Percentiles rank a stretch among this genome's conserved stretches.
Conservation (phyloP, 2,797 vertebrate species). For the Coracias cyanogaster region DNA sequence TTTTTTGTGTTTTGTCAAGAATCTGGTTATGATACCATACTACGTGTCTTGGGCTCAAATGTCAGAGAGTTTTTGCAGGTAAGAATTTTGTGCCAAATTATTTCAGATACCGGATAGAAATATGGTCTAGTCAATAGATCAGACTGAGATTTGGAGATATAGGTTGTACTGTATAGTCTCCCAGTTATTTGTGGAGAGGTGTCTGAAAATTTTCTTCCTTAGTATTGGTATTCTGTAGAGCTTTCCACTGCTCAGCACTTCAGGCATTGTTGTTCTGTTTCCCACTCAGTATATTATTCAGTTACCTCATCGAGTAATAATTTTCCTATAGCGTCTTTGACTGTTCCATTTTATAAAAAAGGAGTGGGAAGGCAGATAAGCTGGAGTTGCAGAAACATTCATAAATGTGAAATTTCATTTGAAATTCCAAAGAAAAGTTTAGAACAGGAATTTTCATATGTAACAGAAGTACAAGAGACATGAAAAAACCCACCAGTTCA, state of each 20-base stretch:
- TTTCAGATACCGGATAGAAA: background rate
- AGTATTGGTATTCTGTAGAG: background rate
- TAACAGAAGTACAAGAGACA: background rate
- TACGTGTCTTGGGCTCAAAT: conserved; percentile 95
- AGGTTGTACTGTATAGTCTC: background rate
- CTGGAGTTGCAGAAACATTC: background rate
- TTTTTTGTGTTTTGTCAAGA: conserved; percentile 99
- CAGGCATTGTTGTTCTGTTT: background rate
- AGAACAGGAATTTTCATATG: background rate
- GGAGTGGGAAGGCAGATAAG: background rate
- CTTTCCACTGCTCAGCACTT: background rate
- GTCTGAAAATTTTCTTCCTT: background rate
- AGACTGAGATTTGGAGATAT: background rate
- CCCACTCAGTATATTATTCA: background rate
- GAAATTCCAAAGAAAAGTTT: background rate
- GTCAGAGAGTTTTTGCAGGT: conserved; percentile 99
- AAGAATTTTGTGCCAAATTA: conserved; percentile 39
- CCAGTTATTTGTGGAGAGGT: background rate
- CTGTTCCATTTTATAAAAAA: background rate
- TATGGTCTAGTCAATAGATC: background rate
- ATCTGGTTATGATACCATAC: conserved; percentile 97
- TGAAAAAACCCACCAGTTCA: background rate
- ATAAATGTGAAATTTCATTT: background rate
- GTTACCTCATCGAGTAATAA: background rate
- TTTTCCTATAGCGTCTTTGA: background rate